phyloP scores from a whole-genome alignment of 2,113 vertebrate species.

The Telmatochromis sp. region DNA sequence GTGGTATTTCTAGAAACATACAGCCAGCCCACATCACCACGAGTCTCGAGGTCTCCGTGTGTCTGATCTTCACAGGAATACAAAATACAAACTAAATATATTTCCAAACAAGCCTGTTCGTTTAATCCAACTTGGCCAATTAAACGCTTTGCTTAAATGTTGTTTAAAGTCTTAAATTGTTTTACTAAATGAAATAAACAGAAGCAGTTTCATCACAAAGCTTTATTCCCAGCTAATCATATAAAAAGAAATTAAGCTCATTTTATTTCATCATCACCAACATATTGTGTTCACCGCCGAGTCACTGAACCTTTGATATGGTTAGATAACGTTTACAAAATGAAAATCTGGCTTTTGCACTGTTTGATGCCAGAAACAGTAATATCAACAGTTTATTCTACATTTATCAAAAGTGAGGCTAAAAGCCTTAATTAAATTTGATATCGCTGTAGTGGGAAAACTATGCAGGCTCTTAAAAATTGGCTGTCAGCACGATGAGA shows the following conservation, averaged over 20 bases:
- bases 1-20: background rate
- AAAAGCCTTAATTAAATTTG: background rate
- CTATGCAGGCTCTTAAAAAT: background rate
- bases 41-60: background rate
- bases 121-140: background rate
- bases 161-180: background rate
- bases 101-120: background rate
- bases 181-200: background rate
- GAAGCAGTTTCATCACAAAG: background rate
- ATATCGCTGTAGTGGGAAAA: background rate
- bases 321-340: background rate
- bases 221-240: background rate
- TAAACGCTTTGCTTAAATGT: background rate
- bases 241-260: background rate
- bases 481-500: background rate
- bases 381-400: background rate
- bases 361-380: background rate
- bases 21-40: background rate
- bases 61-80: background rate
- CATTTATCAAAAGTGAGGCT: background rate
- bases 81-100: background rate
- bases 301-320: background rate
- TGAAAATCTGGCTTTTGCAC: background rate
- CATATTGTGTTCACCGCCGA: background rate
- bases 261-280: background rate